Percentiles rank a stretch among this genome's conserved stretches.
Conservation (phyloP, 2,888 invertebrate species). For the Protonemura montana region DNA sequence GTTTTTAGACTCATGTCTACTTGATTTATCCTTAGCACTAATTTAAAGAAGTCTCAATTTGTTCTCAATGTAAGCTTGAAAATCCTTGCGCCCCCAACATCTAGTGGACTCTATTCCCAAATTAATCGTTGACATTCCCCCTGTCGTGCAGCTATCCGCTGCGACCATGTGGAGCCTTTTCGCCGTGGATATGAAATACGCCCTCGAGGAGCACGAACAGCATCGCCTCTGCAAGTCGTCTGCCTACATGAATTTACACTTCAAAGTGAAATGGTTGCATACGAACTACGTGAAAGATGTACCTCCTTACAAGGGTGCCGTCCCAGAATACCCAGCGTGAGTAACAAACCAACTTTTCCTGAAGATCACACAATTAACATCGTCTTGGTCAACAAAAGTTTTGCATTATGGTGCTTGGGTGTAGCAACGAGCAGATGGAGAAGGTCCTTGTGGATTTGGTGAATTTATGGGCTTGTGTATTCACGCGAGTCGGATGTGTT, state of each 20-base stretch:
- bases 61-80: no score
- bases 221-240: conserved; percentile 96
- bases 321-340: conserved; percentile 96
- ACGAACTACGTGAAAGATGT: conserved; percentile 98
- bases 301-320: conserved; percentile 94
- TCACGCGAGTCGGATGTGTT: neutral
- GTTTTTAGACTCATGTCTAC: no score
- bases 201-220: conserved; percentile 97
- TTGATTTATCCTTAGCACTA: no score
- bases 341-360: conserved; percentile 50
- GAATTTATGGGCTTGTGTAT: neutral
- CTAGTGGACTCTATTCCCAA: neutral
- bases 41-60: no score
- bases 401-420: neutral
- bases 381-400: neutral
- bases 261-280: conserved; percentile 97
- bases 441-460: neutral
- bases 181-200: conserved; percentile 96
- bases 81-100: no score
- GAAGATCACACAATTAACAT: neutral
- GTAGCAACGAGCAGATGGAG: neutral
- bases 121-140: neutral
- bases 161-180: conserved; percentile 98
- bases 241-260: conserved; percentile 99
- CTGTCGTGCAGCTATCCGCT: conserved; percentile 80